These are phyloP conservation scores for Octodon degus DNA, from an alignment of 2,113 vertebrate species.

Conservation along the genomic window DNA sequence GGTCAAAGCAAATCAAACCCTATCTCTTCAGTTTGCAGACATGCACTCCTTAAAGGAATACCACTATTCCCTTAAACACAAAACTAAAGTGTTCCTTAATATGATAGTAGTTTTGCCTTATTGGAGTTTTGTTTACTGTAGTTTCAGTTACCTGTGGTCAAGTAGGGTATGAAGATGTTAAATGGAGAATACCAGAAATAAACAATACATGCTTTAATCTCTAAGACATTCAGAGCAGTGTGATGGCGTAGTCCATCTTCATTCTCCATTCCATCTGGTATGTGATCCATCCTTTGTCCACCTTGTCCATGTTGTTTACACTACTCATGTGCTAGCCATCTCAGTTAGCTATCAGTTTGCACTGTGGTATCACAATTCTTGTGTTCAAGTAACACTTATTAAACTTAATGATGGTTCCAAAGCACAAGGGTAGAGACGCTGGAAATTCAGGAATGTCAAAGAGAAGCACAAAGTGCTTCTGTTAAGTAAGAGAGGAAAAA, in stretches of 20 bases:
- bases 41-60: background rate
- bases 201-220: background rate
- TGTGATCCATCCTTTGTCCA: background rate
- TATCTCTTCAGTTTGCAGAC: background rate
- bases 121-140: background rate
- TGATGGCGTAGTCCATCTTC: background rate
- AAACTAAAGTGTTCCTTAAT: background rate
- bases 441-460: background rate
- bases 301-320: background rate
- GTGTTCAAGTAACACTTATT: background rate
- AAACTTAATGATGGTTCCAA: background rate
- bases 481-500: background rate
- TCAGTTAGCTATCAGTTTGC: background rate
- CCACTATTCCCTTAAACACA: background rate
- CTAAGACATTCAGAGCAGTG: background rate
- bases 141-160: background rate
- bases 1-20: background rate
- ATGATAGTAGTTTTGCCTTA: background rate
- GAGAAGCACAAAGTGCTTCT: background rate
- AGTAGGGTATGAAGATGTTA: background rate
- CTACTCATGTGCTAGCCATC: background rate
- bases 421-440: background rate
- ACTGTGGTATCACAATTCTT: background rate
- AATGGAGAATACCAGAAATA: background rate
- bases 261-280: background rate